Conservation (phyloP, 1,140 invertebrate genomes). For the Palaemon carinicauda region DNA sequence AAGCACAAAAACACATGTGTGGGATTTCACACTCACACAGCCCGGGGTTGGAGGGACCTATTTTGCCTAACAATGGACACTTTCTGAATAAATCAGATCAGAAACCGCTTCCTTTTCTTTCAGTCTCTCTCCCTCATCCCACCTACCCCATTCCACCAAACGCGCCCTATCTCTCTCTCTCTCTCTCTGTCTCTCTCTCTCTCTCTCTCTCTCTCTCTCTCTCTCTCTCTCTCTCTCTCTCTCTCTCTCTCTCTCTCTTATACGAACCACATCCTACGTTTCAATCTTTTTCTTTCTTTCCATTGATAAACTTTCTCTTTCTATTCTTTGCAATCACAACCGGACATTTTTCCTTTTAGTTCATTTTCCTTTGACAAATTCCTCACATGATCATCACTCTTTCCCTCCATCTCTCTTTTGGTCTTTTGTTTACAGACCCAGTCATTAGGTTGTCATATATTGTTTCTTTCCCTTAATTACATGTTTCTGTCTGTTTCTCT, state of each 20-base stretch:
- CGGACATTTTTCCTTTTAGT: no score
- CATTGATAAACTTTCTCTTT: not conserved
- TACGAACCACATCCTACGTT: not conserved
- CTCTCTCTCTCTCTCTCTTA: not conserved
- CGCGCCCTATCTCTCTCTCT: not conserved
- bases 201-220: not conserved
- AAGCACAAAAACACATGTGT: no score
- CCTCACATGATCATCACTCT: no score
- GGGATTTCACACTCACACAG: not conserved
- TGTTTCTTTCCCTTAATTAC: no score
- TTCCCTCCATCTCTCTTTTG: no score
- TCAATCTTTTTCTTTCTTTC: not conserved
- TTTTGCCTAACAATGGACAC: slow-evolving; percentile 51
- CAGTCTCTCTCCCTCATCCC: not conserved
- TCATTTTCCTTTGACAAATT: no score
- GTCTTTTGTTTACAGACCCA: no score
- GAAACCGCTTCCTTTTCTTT: not conserved
- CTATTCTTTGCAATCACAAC: no score
- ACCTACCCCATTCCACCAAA: no score
- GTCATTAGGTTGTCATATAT: no score
- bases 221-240: not conserved
- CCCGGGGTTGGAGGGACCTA: slow-evolving; percentile 3
- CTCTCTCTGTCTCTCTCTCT: not conserved
- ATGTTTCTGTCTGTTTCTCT: no score
- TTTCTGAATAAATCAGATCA: slow-evolving; percentile 53